Evolutionary conservation across 1,140 invertebrate genomes (phyloP).

Genomic region (Zaprionus kolodkinae): DNA sequence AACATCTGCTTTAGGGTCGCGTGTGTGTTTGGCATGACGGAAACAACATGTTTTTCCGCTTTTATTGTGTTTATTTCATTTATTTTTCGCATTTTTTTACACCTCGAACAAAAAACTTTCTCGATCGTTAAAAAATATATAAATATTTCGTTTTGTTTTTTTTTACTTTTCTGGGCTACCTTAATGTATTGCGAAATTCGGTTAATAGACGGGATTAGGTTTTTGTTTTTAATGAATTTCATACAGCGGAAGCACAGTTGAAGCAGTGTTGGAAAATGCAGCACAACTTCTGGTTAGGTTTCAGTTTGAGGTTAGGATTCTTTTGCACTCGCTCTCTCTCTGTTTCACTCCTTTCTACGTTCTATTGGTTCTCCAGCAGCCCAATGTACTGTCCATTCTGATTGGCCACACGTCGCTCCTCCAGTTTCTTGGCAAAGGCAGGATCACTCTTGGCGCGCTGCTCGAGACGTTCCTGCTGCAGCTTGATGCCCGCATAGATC

Average conservation of each 20-base stretch:
- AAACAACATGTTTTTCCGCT: slow-evolving; percentile 72
- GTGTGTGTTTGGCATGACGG: slow-evolving; percentile 59
- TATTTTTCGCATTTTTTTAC: slow-evolving; percentile 50
- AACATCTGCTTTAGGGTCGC: slow-evolving; percentile 40
- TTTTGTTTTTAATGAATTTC: background rate
- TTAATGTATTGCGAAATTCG: background rate
- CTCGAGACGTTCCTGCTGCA: slow-evolving; percentile 87
- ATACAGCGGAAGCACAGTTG: slow-evolving; percentile 44
- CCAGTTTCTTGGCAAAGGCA: slow-evolving; percentile 85
- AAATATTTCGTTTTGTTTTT: slow-evolving; percentile 30
- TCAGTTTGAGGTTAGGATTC: slow-evolving; percentile 6
- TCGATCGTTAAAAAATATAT: slow-evolving; percentile 66
- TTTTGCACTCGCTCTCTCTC: background rate
- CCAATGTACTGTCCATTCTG: slow-evolving; percentile 86
- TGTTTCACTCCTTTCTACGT: background rate
- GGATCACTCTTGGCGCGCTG: slow-evolving; percentile 86
- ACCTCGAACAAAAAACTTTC: slow-evolving; percentile 67
- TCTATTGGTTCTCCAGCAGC: slow-evolving; percentile 76
- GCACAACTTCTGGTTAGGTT: slow-evolving; percentile 1
- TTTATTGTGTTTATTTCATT: slow-evolving; percentile 45
- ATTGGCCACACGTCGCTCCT: slow-evolving; percentile 85
- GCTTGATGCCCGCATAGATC: slow-evolving; percentile 91
- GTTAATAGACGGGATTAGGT: background rate
- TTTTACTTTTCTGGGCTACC: background rate
- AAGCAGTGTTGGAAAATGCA: slow-evolving; percentile 13